These are phyloP conservation scores for Drosophila ironensis DNA, from an alignment of 1,140 invertebrate genomes.

Conservation along the genomic window DNA sequence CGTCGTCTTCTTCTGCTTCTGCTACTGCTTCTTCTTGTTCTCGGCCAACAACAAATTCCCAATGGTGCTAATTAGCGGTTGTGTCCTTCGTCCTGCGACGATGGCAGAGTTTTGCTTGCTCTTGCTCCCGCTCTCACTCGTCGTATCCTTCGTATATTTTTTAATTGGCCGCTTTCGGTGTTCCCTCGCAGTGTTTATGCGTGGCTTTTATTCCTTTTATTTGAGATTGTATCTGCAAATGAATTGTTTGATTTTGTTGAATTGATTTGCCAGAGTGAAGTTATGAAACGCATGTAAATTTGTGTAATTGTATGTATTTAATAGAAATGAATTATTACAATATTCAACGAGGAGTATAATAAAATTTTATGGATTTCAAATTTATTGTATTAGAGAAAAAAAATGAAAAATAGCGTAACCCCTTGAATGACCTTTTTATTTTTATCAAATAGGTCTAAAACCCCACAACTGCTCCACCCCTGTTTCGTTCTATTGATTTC, in stretches of 20 bases:
- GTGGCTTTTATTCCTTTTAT: not conserved
- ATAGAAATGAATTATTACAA: no score
- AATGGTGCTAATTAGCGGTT: slow-evolving; percentile 79
- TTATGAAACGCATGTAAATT: no score
- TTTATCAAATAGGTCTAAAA: no score
- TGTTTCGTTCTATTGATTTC: slow-evolving; percentile 24
- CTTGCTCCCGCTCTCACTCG: slow-evolving; percentile 9
- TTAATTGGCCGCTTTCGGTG: slow-evolving; percentile 59
- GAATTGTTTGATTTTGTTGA: slow-evolving; percentile 4
- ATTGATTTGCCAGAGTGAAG: not conserved
- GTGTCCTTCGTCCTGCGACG: slow-evolving; percentile 51
- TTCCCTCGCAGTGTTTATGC: slow-evolving; percentile 2
- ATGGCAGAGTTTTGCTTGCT: slow-evolving; percentile 27
- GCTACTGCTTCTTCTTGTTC: slow-evolving; percentile 52
- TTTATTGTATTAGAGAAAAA: no score
- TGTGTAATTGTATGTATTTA: no score
- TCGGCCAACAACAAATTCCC: slow-evolving; percentile 72
- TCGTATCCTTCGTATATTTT: slow-evolving; percentile 61
- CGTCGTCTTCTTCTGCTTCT: slow-evolving; percentile 23
- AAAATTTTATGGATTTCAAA: no score
- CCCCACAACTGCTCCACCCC: no score
- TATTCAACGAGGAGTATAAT: no score
- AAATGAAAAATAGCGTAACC: no score
- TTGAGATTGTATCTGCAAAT: slow-evolving; percentile 6
- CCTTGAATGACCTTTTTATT: not conserved